Base-by-base conservation (phyloP, 2,797 vertebrate species). In the Denticeps clupeoides region DNA sequence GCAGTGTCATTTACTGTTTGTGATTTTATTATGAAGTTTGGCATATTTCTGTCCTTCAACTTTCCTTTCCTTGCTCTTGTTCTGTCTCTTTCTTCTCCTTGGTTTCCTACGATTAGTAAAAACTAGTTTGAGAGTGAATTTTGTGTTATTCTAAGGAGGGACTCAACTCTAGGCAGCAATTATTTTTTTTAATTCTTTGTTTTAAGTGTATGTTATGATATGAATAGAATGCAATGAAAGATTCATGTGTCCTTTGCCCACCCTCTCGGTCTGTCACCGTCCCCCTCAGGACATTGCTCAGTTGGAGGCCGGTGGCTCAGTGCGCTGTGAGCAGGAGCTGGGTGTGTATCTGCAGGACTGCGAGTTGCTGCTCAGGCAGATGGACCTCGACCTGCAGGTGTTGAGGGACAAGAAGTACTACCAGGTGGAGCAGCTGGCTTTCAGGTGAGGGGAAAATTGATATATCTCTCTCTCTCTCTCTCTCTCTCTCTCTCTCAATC, bases 341-440 rank as follows among this genome's bases (percentile, higher is more conserved):
- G 81, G 86, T 5, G 65, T 85, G 52, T 95, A 91, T 64, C 85
- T 98, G 65, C 91, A 91, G 60, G 93, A 99, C 70, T 92, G 90
- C 0, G 92, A 99, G 66, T 72, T 73, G 56, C 85, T 97, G 33
- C 62, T 95, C 67, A 70, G 74, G 47, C 89, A 94, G 35, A 81
- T 97, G 2, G 85, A 89, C 65, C 82, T 81, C 70, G 93, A 99
- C 51, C 80, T 94, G n/a, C 85, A 89, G 69, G 84, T 93, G 63
- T 87, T 99, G 1, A 69, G 86, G 43, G 87, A 95, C 4, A 88
- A 96, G 67, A 90, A 84, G 12, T 97, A 95, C 68, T 98, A 92
- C 75, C 91, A 99, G 75, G 84, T 97, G 65, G 95, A 98, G 60
- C 90, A 96, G 71, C 80, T 99, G 64, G 88, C 71, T 15, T 91